Conservation (phyloP, 2,113 vertebrate species). For the Meleagris gallopavo region DNA sequence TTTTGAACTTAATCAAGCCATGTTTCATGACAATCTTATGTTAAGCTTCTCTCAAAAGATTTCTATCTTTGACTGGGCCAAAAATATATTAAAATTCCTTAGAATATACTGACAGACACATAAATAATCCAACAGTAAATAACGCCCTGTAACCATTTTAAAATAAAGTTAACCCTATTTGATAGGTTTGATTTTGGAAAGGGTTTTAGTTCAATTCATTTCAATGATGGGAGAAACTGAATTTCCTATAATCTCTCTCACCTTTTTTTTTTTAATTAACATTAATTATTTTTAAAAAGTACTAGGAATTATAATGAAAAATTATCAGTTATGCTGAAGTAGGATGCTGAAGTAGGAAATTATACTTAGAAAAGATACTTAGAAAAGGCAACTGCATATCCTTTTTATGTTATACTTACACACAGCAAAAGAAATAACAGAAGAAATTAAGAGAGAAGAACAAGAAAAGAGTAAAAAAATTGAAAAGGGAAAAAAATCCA, state of each 20-base stretch:
- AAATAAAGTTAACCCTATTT: not conserved
- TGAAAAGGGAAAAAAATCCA: not conserved
- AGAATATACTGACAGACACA: not conserved
- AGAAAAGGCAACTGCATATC: not conserved
- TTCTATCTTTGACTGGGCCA: not conserved
- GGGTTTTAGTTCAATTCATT: not conserved
- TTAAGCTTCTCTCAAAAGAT: not conserved
- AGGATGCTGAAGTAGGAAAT: not conserved
- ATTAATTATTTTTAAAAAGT: not conserved
- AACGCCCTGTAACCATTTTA: not conserved
- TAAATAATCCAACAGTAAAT: not conserved
- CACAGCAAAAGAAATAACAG: not conserved
- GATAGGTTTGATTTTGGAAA: not conserved
- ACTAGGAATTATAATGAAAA: not conserved
- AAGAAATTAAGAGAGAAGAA: not conserved
- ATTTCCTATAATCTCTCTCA: not conserved
- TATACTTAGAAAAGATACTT: not conserved
- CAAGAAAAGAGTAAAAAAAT: not conserved
- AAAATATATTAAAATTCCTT: not conserved
- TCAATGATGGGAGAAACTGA: not conserved
- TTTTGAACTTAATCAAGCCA: not conserved
- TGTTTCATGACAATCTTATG: not conserved
- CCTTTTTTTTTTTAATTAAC: not conserved
- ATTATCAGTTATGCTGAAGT: not conserved
- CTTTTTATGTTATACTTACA: not conserved